These are phyloP conservation scores for Syngnathus rostellatus DNA, from an alignment of 2,797 vertebrate species.

Conservation along the genomic window DNA sequence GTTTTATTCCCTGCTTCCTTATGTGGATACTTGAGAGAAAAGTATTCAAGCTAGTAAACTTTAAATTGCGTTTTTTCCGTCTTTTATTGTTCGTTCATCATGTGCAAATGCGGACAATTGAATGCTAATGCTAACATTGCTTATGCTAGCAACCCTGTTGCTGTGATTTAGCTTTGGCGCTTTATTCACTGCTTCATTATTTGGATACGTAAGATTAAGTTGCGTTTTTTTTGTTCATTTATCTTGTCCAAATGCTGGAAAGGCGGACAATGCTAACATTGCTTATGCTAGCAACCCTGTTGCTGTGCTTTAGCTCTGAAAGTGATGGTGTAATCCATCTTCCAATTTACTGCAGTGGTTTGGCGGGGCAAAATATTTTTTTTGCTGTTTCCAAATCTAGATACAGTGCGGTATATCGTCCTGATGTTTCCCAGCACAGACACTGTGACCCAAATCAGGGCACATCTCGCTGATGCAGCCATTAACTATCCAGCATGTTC, in stretches of 20 bases:
- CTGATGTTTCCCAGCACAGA: conserved; percentile 45
- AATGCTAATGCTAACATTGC: not conserved
- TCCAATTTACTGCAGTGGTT: no score
- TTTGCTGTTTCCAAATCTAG: not conserved
- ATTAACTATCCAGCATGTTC: conserved; percentile 25
- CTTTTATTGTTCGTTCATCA: not conserved
- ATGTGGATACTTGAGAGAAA: conserved; percentile 46
- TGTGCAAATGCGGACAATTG: no score
- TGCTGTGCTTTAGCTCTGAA: no score
- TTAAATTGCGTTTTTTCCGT: not conserved
- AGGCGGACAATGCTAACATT: no score
- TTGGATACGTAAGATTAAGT: conserved; percentile 40
- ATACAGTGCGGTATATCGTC: conserved; percentile 9
- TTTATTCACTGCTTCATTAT: conserved; percentile 60
- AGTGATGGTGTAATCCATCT: no score
- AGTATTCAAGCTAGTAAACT: not conserved
- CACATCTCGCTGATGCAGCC: conserved; percentile 38
- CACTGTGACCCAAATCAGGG: conserved; percentile 52
- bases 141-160: not conserved
- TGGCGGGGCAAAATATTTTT: not conserved
- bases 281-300: not conserved
- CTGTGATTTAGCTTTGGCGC: no score
- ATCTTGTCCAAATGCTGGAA: not conserved
- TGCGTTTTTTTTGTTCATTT: not conserved
- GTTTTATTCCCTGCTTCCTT: conserved; percentile 55